These are phyloP conservation scores for Psammodynastes pulverulentus DNA, from an alignment of 2,113 vertebrate genomes.

Conservation along the genomic window DNA sequence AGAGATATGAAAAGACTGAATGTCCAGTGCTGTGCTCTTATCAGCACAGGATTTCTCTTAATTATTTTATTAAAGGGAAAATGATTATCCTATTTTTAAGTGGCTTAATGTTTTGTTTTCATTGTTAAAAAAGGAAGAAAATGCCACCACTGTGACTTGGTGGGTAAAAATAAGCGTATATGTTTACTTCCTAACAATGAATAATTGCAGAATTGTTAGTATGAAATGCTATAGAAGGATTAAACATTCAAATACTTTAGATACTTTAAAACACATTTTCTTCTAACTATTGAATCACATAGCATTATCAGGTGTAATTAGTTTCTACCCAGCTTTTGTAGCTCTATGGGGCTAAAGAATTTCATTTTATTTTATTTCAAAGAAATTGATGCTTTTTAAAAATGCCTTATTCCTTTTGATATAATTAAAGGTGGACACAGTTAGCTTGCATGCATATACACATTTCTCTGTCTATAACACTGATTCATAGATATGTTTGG, in stretches of 20 bases:
- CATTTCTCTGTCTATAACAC: neutral
- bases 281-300: slow-evolving; percentile 2
- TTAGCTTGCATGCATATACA: neutral
- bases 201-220: neutral
- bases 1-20: neutral
- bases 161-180: slow-evolving; percentile 21
- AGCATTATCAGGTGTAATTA: slow-evolving; percentile 29
- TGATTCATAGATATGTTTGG: neutral
- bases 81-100: slow-evolving; percentile 8
- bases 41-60: neutral
- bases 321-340: slow-evolving; percentile 40
- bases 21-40: neutral
- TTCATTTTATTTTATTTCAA: slow-evolving; percentile 2
- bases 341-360: slow-evolving; percentile 5
- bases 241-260: slow-evolving; percentile 26
- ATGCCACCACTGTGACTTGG: slow-evolving; percentile 11
- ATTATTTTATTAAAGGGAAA: slow-evolving; percentile 9
- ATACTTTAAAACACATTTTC: neutral
- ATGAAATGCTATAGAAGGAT: slow-evolving; percentile 16
- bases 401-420: neutral
- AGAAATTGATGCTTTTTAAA: neutral
- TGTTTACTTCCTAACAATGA: slow-evolving; percentile 20
- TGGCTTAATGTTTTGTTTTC: slow-evolving; percentile 8
- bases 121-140: slow-evolving; percentile 13
- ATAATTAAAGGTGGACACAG: neutral